These are phyloP conservation scores for Antennarius maculatus DNA, from an alignment of 2,797 vertebrate species.

Conservation along the genomic window DNA sequence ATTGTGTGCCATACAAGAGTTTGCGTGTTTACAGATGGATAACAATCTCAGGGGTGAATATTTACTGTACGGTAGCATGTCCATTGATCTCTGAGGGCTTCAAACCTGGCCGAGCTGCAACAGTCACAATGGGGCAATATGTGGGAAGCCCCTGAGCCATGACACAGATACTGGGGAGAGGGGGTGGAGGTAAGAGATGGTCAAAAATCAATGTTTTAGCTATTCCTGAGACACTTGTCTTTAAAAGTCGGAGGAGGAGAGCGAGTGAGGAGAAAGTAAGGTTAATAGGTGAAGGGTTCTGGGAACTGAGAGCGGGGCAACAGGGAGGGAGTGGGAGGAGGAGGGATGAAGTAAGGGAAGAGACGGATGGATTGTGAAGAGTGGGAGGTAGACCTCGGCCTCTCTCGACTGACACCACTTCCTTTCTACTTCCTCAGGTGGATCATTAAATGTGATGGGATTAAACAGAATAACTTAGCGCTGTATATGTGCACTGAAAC, in stretches of 20 bases:
- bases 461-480: constrained; percentile 54
- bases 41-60: constrained; percentile 83
- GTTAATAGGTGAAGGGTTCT: constrained; percentile 78
- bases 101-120: constrained; percentile 80
- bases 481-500: constrained; percentile 18
- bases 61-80: constrained; percentile 75
- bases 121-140: constrained; percentile 75
- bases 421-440: constrained; percentile 63
- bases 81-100: constrained; percentile 86
- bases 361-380: constrained; percentile 23
- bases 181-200: constrained; percentile 44
- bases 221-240: constrained; percentile 83
- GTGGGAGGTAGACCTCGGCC: constrained; percentile 50
- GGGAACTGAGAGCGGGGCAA: constrained; percentile 54
- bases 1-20: constrained; percentile 35
- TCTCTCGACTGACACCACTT: constrained; percentile 68
- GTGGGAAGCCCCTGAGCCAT: constrained; percentile 75
- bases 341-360: constrained; percentile 32
- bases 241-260: constrained; percentile 79
- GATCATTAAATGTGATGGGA: constrained; percentile 44
- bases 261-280: constrained; percentile 57
- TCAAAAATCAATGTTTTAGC: constrained; percentile 88
- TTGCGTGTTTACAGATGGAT: constrained; percentile 73
- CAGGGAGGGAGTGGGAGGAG: constrained; percentile 44
- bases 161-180: constrained; percentile 63